A percentile compares a stretch with the other conserved stretches of the same genome.
Evolutionary conservation across 2,113 vertebrate genomes (phyloP).

Genomic region (Upupa epops): DNA sequence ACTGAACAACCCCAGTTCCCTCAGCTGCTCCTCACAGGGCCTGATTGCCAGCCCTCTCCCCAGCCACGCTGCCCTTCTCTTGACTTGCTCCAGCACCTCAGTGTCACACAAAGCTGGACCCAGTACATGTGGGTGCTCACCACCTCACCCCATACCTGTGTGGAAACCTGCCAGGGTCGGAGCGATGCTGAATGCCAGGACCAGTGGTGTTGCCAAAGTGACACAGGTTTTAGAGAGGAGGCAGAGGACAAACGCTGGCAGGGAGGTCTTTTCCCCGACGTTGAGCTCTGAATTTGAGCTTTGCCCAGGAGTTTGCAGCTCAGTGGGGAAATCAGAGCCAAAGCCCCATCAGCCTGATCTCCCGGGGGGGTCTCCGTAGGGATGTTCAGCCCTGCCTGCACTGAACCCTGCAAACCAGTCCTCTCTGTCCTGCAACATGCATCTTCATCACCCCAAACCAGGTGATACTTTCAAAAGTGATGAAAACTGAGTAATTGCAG

Average conservation of each 20-base stretch:
- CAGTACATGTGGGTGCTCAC: rapidly evolving
- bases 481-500: background rate
- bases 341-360: background rate
- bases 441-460: background rate
- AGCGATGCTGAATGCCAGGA: background rate
- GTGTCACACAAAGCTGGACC: no score
- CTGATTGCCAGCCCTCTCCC: no score
- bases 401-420: background rate
- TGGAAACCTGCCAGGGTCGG: background rate
- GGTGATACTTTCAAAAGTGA: background rate
- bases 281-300: background rate
- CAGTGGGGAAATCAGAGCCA: background rate
- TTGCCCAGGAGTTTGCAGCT: background rate
- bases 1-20: no score
- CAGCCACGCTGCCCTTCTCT: no score
- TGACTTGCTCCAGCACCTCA: no score
- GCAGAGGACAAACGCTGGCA: background rate
- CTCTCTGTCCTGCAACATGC: background rate
- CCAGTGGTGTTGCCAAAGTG: background rate
- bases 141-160: rapidly evolving
- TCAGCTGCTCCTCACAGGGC: no score
- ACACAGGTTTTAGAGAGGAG: background rate
- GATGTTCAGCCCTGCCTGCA: background rate
- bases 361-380: background rate
- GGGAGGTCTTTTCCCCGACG: background rate